A percentile compares a stretch with the other conserved stretches of the same genome.
phyloP scores from a whole-genome alignment of 1,140 invertebrate genomes.

The Pseudomyrmex concolor region DNA sequence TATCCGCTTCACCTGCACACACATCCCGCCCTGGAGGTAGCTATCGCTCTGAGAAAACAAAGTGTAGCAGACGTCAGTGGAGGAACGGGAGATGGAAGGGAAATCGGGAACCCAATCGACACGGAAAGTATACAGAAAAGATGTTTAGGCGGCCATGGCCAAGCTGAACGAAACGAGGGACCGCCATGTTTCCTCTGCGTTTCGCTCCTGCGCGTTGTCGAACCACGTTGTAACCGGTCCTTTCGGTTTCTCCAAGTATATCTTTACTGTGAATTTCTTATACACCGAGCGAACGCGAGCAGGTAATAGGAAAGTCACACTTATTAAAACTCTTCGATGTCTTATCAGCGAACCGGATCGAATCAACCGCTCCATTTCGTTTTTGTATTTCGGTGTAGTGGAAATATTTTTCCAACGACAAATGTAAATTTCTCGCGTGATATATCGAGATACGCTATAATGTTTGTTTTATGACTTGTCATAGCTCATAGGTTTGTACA shows the following conservation, averaged over 20 bases:
- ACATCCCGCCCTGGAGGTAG: slow-evolving; percentile 67
- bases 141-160: slow-evolving; percentile 60
- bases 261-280: not conserved
- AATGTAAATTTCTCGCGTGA: not conserved
- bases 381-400: not conserved
- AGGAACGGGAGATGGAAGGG: slow-evolving; percentile 15
- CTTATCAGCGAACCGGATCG: not conserved
- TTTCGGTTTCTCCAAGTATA: not conserved
- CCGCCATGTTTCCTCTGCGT: slow-evolving; percentile 57
- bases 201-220: slow-evolving; percentile 1
- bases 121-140: slow-evolving; percentile 39
- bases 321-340: not conserved
- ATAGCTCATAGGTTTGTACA: not conserved
- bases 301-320: not conserved
- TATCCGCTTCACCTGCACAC: slow-evolving; percentile 69
- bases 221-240: not conserved
- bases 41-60: slow-evolving; percentile 44
- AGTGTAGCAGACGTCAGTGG: slow-evolving; percentile 18
- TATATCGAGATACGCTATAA: slow-evolving; percentile 15
- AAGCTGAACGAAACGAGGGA: slow-evolving; percentile 10
- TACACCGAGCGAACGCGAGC: not conserved
- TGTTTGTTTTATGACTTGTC: not conserved
- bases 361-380: not conserved
- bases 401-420: slow-evolving; percentile 4
- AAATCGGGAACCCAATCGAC: slow-evolving; percentile 29